Conservation (phyloP, 2,797 vertebrate genomes). For the Pangasius larnaudii region DNA sequence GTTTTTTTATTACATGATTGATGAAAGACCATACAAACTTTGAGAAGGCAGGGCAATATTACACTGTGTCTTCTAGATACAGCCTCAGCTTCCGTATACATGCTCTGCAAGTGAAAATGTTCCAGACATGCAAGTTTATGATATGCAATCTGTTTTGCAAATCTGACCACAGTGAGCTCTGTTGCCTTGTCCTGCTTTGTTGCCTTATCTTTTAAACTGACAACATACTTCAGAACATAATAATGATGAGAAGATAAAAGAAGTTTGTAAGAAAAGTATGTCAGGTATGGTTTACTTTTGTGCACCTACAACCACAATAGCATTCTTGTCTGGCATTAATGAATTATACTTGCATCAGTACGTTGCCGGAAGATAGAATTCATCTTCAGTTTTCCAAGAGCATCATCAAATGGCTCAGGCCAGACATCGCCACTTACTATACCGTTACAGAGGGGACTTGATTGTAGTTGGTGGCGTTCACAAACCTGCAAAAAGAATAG, state of each 20-base stretch:
- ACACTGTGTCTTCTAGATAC: not conserved
- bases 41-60: not conserved
- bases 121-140: not conserved
- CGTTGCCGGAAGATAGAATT: not conserved
- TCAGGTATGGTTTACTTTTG: not conserved
- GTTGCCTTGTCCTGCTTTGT: not conserved
- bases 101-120: not conserved
- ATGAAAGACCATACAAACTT: not conserved
- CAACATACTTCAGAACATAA: not conserved
- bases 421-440: conserved; percentile 44
- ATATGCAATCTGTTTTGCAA: not conserved
- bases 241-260: not conserved
- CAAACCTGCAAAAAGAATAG: conserved; percentile 55
- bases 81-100: not conserved
- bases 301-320: not conserved
- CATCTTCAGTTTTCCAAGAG: not conserved
- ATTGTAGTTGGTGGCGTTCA: conserved; percentile 60
- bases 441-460: conserved; percentile 54
- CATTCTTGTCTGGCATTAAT: conserved; percentile 1
- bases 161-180: not conserved
- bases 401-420: not conserved
- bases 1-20: not conserved
- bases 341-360: not conserved
- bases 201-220: not conserved
- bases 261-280: not conserved